Evolutionary conservation across 1,140 invertebrate species (phyloP).

Genomic region (Sminthurinus signatus): DNA sequence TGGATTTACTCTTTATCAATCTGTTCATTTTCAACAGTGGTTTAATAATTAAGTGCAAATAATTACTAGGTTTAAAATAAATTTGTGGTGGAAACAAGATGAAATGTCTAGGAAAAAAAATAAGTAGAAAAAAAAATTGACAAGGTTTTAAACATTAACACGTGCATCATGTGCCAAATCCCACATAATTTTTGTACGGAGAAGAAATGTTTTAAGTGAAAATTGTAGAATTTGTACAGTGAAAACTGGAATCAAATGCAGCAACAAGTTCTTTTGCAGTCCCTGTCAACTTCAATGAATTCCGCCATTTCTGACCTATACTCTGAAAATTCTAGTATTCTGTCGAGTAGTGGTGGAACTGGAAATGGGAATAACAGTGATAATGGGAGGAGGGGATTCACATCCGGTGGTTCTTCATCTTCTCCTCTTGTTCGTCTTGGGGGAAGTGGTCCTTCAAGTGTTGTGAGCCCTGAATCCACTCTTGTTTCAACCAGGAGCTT

Average conservation of each 20-base stretch:
- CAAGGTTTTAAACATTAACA: no score
- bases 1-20: no score
- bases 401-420: constrained; percentile 2
- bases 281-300: constrained; percentile 4
- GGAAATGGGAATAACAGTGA: neutral
- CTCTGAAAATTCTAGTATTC: constrained; percentile 23
- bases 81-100: no score
- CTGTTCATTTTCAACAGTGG: no score
- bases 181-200: no score
- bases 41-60: no score
- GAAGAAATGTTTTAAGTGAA: no score
- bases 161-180: no score
- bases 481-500: constrained; percentile 5
- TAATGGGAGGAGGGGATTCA: neutral
- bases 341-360: neutral
- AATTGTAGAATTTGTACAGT: no score
- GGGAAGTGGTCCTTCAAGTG: constrained; percentile 14
- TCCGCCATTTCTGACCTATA: constrained; percentile 23
- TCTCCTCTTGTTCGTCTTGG: neutral
- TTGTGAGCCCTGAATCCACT: constrained; percentile 7
- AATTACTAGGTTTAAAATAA: no score
- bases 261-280: constrained; percentile 13
- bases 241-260: constrained; percentile 23
- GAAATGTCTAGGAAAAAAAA: no score
- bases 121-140: no score